Conservation (phyloP, 1,140 invertebrate genomes). For the Hyles vespertilio region DNA sequence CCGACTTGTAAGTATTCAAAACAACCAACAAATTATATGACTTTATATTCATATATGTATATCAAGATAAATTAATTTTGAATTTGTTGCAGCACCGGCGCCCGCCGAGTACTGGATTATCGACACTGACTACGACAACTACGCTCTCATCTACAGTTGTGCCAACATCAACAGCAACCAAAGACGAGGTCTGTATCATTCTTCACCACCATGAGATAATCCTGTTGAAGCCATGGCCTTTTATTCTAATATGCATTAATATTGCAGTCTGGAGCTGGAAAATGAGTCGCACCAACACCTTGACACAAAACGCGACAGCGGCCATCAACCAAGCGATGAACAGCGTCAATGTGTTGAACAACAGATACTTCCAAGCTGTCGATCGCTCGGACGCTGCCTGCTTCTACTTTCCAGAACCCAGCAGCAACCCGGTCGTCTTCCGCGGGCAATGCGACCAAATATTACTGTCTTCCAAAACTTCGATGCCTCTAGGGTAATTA, state of each 20-base stretch:
- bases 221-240: no score
- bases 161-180: constrained; percentile 36
- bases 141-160: constrained; percentile 55
- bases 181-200: constrained; percentile 36
- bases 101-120: constrained; percentile 44
- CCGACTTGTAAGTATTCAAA: constrained; percentile 20
- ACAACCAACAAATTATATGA: background rate
- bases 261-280: constrained; percentile 48
- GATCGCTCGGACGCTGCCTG: constrained; percentile 31
- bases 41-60: background rate
- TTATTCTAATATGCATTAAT: no score
- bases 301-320: constrained; percentile 18
- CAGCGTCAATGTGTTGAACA: constrained; percentile 28
- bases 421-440: constrained; percentile 29
- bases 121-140: constrained; percentile 53
- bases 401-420: constrained; percentile 38
- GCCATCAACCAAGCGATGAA: constrained; percentile 27
- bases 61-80: background rate
- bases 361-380: constrained; percentile 26
- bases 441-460: constrained; percentile 40
- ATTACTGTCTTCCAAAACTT: constrained; percentile 41
- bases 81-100: constrained; percentile 25
- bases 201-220: no score
- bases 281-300: constrained; percentile 25
- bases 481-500: constrained; percentile 29